Base-by-base conservation (phyloP, 2,888 invertebrate species). In the Amphiduros pacificus region DNA sequence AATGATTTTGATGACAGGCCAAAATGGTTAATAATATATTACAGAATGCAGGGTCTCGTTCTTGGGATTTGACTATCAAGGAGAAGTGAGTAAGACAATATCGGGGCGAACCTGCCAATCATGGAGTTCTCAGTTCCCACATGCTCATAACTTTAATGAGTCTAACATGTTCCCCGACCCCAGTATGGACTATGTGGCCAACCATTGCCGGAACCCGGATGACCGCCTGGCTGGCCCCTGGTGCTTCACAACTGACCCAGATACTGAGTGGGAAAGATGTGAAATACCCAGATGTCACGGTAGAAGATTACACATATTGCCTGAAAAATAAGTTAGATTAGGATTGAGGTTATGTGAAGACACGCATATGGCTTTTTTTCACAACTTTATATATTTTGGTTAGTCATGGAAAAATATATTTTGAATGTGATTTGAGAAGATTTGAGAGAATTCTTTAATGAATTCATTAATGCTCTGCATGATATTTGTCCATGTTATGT, bases 211-310 rank as follows among this genome's bases (percentile, higher is more conserved):
- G 20, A 26, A 48, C 22, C 49, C 50, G 20, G 48, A 57, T 6
- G 57, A 44, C 2, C 2, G 17, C 3, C 22, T 9, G n/a, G 20
- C 28, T 29, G 57, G 57, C 1, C 48, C 57, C 6, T 57, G 57
- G 57, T 57, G 57, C 24, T 57, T 48, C 50, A 57, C 57, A 11
- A 49, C 49, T 5, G 57, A 57, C 32, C 57, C 57, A n/a, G 57
- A 57, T 11, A 27, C 31, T n/a, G 20, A 44, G 3, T 49, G 48
- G 28, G 44, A 57, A 17, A 31, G 20, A 29, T 57, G 57, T 57
- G 28, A 50, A 48, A 50, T 57, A n/a, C 57, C 57, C 24, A 27
- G 24, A n/a, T 57, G 57, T 29, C n/a, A n/a, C n/a, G n/a, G n/a
- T n/a, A n/a, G n/a, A n/a, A n/a, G n/a, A n/a, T n/a, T n/a, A n/a